Evolutionary conservation across 1,140 invertebrate genomes (phyloP).

Genomic region (Varroa destructor): DNA sequence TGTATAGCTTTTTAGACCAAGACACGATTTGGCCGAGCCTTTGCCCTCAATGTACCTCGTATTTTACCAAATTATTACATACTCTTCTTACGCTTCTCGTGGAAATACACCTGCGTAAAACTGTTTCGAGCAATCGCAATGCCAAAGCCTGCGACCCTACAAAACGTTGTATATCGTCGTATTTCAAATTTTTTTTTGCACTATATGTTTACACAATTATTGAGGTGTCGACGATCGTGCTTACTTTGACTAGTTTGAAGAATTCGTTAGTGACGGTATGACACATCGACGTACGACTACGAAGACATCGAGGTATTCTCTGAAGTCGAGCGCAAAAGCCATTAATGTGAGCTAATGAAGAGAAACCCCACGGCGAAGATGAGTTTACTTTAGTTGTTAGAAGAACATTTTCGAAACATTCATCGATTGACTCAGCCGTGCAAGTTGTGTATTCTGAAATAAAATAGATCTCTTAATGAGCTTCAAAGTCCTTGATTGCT

Average conservation of each 20-base stretch:
- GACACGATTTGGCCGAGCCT: too few relatives aligned
- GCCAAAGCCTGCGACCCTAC: background rate
- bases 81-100: too few relatives aligned
- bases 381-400: background rate
- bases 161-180: background rate
- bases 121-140: too few relatives aligned
- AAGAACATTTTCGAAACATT: background rate
- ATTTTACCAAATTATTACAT: too few relatives aligned
- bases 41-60: too few relatives aligned
- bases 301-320: conserved; percentile 4
- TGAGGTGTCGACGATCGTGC: background rate
- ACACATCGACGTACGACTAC: background rate
- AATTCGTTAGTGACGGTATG: conserved; percentile 14
- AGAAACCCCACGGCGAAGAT: background rate
- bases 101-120: too few relatives aligned
- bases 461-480: background rate
- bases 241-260: conserved; percentile 9
- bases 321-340: conserved; percentile 14
- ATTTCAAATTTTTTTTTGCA: background rate
- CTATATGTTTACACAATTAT: background rate
- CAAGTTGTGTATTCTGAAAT: conserved; percentile 16
- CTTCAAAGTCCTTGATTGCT: too few relatives aligned
- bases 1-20: too few relatives aligned
- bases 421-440: conserved; percentile 7
- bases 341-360: background rate